Base-by-base conservation (phyloP, 2,797 vertebrate species). In the Helicolenus hilgendorfi region DNA sequence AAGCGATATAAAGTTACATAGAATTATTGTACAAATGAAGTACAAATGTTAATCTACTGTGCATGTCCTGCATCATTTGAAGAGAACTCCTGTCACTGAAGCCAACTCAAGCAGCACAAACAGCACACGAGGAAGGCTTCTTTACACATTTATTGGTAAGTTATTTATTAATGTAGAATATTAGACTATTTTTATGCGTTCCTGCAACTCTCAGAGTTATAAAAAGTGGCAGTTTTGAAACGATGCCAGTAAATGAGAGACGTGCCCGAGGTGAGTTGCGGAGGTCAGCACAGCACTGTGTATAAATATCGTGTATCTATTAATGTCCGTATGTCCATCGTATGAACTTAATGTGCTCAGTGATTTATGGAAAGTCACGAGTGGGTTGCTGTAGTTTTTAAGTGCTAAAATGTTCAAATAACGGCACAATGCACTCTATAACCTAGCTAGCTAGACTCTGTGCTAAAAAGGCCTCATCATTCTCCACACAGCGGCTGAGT, bases 171-270 rank as follows among this genome's bases (percentile, higher is more conserved):
- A 49, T 49, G 41, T 49, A 49, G 41, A 49, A 0, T 20, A 1
- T 53, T 53, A 53, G 0, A n/a, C 45, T 53, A 0, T 0, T n/a
- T n/a, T 53, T 53, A 53, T 53, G 45, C 0, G 8, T 53, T n/a
- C 45, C 9, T 53, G 45, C 45, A 53, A 53, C 45, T 53, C 45
- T 53, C 18, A 20, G 18, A 53, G 18, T 53, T 53, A 53, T 53
- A 53, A 0, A 53, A 53, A 53, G 45, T 53, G 45, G 3, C 18
- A n/a, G 45, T 53, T 53, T 53, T 53, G 45, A 53, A 53, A n/a
- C 18, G 18, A 3, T 53, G 45, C 45, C 41, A 49, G 41, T 49
- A 49, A 49, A 49, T 49, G 15, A 18, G 41, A 49, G 41, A 49
- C 41, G 15, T 49, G 15, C 41, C 45, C 18, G 45, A 53, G 45